Evolutionary conservation across 1,140 invertebrate genomes (phyloP).

Genomic region (Drosophila orosa): DNA sequence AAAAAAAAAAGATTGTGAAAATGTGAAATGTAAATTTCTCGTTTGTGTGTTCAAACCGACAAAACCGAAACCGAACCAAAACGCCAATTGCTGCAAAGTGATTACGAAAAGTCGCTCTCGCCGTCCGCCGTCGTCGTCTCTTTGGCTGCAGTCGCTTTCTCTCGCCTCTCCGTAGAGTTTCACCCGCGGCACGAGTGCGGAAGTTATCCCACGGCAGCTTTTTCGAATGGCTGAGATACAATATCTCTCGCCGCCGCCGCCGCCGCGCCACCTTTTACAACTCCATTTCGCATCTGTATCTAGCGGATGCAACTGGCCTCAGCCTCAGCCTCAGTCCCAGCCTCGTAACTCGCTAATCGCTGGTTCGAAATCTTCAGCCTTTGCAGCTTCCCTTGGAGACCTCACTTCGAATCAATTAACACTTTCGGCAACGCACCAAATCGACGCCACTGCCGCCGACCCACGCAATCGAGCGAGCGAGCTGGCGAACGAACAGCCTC

Average conservation of each 20-base stretch:
- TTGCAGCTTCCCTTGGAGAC: conserved; percentile 20
- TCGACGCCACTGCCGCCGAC: conserved; percentile 23
- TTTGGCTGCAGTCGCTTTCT: conserved; percentile 35
- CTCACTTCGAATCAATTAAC: conserved; percentile 70
- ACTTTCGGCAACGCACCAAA: conserved; percentile 60
- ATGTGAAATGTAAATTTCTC: conserved; percentile 80
- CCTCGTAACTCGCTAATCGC: conserved; percentile 52
- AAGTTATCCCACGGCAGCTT: conserved; percentile 78
- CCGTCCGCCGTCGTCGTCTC: neutral
- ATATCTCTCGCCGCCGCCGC: conserved; percentile 33
- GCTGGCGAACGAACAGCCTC: conserved; percentile 21
- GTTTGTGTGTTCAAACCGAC: conserved; percentile 41
- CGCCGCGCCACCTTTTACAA: conserved; percentile 53
- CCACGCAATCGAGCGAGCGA: conserved; percentile 42
- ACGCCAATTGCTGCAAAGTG: conserved; percentile 79
- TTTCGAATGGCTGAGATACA: conserved; percentile 36
- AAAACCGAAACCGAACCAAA: conserved; percentile 61
- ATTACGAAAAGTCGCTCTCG: conserved; percentile 73
- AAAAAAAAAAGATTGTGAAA: conserved; percentile 70
- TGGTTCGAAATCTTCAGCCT: conserved; percentile 23
- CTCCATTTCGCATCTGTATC: conserved; percentile 55
- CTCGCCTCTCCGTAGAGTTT: conserved; percentile 47
- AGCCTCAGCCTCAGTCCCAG: neutral
- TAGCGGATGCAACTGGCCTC: conserved; percentile 48
- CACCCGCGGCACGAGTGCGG: conserved; percentile 75